phyloP scores from a whole-genome alignment of 2,888 invertebrate genomes.

The Tetragonula carbonaria region DNA sequence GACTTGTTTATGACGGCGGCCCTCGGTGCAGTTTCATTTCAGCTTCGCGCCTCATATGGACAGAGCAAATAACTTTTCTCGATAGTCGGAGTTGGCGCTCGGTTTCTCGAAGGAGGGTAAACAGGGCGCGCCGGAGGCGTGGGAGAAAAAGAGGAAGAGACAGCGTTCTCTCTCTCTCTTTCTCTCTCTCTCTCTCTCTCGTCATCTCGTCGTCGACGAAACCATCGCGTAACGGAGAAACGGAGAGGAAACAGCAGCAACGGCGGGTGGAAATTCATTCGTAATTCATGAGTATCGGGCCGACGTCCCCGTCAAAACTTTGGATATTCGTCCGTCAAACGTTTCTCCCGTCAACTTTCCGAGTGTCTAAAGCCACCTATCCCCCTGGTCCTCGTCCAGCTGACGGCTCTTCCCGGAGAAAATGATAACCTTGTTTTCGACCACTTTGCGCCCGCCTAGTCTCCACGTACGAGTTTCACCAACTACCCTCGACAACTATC shows the following conservation, averaged over 20 bases:
- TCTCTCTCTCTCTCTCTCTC: background rate
- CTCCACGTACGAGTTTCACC: constrained; percentile 67
- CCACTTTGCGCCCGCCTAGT: constrained; percentile 65
- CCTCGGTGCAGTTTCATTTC: constrained; percentile 53
- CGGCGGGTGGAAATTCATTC: constrained; percentile 69
- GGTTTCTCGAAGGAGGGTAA: constrained; percentile 57
- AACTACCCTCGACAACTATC: constrained; percentile 35
- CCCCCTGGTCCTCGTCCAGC: constrained; percentile 65
- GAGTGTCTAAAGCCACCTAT: constrained; percentile 69
- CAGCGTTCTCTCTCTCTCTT: background rate
- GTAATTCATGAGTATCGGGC: constrained; percentile 77
- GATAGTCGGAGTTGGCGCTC: constrained; percentile 54
- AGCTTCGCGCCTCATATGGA: constrained; percentile 64
- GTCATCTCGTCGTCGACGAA: too few species aligned
- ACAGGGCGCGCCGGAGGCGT: constrained; percentile 20
- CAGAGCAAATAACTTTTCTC: constrained; percentile 67
- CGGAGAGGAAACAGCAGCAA: constrained; percentile 24
- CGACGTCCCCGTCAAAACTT: constrained; percentile 77
- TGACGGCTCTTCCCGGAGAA: constrained; percentile 71
- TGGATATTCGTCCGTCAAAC: constrained; percentile 78
- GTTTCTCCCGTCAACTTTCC: constrained; percentile 77
- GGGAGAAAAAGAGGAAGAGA: background rate
- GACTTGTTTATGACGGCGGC: constrained; percentile 64
- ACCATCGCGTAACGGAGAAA: background rate
- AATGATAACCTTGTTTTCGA: constrained; percentile 75